phyloP scores from a whole-genome alignment of 1,140 invertebrate genomes.

The Pseudomyrmex flavicornis region DNA sequence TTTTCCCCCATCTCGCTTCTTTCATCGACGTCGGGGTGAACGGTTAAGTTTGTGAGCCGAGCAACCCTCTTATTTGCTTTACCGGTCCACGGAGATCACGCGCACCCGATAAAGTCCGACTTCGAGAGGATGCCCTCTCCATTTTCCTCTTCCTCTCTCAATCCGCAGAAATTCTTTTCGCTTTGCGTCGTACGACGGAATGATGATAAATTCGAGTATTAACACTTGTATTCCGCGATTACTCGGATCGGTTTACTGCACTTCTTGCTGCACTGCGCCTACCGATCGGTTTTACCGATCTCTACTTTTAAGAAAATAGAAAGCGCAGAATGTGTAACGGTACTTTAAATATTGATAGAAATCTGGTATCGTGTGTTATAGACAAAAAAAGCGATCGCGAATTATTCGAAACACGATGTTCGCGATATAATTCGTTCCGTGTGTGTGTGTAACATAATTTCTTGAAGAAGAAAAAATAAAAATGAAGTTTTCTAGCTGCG shows the following conservation, averaged over 20 bases:
- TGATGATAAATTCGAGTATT: slow-evolving; percentile 18
- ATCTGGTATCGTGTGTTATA: not conserved
- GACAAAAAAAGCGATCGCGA: slow-evolving; percentile 3
- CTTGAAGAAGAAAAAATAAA: slow-evolving; percentile 3
- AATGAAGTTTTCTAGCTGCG: not conserved
- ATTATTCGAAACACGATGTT: slow-evolving; percentile 13
- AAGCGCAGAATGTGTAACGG: slow-evolving; percentile 8
- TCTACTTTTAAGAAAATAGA: slow-evolving; percentile 36
- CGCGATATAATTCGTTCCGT: not conserved
- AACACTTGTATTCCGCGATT: slow-evolving; percentile 49
- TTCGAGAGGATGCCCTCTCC: slow-evolving; percentile 70
- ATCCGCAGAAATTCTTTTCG: slow-evolving; percentile 24
- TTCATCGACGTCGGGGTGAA: slow-evolving; percentile 72
- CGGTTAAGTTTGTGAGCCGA: slow-evolving; percentile 79
- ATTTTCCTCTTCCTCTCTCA: slow-evolving; percentile 19
- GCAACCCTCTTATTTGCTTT: slow-evolving; percentile 82
- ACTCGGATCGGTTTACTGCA: slow-evolving; percentile 31
- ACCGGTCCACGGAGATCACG: slow-evolving; percentile 77
- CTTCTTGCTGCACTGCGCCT: not conserved
- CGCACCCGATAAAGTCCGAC: slow-evolving; percentile 77
- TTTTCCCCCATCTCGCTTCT: slow-evolving; percentile 46
- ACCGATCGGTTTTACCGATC: not conserved
- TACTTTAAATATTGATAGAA: slow-evolving; percentile 43
- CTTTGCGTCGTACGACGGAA: slow-evolving; percentile 28
- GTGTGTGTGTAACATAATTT: slow-evolving; percentile 1